Conservation (phyloP, 2,797 vertebrate genomes). For the Ibycter americanus region DNA sequence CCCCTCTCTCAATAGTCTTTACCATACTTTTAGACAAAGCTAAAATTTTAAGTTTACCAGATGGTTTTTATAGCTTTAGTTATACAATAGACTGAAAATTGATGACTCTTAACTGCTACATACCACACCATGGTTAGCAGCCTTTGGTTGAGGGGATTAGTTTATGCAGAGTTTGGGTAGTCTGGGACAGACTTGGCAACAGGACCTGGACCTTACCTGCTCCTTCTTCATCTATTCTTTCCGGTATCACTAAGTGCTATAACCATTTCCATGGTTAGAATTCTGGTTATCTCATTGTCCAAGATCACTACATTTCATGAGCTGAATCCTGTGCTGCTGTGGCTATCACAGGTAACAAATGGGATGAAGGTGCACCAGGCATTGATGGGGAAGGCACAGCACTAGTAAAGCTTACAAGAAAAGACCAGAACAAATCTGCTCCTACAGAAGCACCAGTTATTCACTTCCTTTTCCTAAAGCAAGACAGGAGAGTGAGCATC, state of each 20-base stretch:
- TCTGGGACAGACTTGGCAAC: background rate
- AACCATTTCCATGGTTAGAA: background rate
- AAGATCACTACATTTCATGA: background rate
- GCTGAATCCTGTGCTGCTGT: background rate
- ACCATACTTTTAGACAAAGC: background rate
- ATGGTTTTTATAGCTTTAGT: background rate
- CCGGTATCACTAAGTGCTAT: background rate
- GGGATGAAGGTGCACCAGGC: background rate
- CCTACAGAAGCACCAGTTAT: background rate
- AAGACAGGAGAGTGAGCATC: background rate
- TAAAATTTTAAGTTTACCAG: background rate
- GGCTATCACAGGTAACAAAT: background rate
- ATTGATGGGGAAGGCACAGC: background rate
- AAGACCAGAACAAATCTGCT: background rate
- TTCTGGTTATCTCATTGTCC: background rate
- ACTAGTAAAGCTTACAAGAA: background rate
- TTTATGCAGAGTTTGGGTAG: rapidly evolving
- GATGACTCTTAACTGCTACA: background rate
- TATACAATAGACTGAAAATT: background rate
- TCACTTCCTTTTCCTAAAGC: background rate
- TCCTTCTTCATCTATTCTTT: background rate
- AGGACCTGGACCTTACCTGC: rapidly evolving
- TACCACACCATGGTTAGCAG: too few species aligned
- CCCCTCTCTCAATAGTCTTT: rapidly evolving
- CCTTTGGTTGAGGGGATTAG: background rate